A percentile compares a stretch with the other conserved stretches of the same genome.
Conservation (phyloP, 1,140 invertebrate species). For the Antheraea pernyi region DNA sequence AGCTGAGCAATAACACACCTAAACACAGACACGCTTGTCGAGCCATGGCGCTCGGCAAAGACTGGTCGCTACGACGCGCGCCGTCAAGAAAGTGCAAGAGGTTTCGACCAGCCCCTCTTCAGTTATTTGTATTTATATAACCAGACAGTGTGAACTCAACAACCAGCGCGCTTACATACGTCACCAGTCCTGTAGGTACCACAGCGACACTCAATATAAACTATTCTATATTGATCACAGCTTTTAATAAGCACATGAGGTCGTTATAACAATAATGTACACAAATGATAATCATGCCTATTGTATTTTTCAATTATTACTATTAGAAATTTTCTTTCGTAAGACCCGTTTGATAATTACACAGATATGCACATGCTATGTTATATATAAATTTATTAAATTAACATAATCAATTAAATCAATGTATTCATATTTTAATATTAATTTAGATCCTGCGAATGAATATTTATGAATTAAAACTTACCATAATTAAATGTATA, state of each 20-base stretch:
- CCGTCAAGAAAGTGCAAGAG: slow-evolving; percentile 75
- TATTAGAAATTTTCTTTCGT: slow-evolving; percentile 22
- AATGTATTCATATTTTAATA: too few species aligned
- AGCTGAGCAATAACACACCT: slow-evolving; percentile 64
- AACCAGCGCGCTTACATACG: slow-evolving; percentile 46
- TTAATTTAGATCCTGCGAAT: too few species aligned
- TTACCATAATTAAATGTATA: too few species aligned
- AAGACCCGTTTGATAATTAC: neutral
- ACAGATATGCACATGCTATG: neutral
- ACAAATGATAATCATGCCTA: slow-evolving; percentile 28
- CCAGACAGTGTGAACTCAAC: slow-evolving; percentile 50
- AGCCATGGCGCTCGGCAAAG: slow-evolving; percentile 75
- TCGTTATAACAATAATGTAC: slow-evolving; percentile 34
- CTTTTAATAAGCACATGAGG: slow-evolving; percentile 63
- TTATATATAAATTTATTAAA: too few species aligned
- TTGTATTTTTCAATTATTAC: slow-evolving; percentile 15
- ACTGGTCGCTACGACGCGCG: slow-evolving; percentile 66
- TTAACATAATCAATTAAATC: too few species aligned
- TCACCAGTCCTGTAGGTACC: slow-evolving; percentile 62
- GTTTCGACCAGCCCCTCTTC: slow-evolving; percentile 71
- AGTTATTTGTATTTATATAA: slow-evolving; percentile 79
- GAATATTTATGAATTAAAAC: too few species aligned
- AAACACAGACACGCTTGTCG: slow-evolving; percentile 73
- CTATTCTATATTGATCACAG: slow-evolving; percentile 38
- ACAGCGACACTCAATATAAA: slow-evolving; percentile 48